A percentile compares a stretch with the other conserved stretches of the same genome.
Evolutionary conservation across 2,797 vertebrate genomes (phyloP).

Genomic region (Taeniopygia guttata): DNA sequence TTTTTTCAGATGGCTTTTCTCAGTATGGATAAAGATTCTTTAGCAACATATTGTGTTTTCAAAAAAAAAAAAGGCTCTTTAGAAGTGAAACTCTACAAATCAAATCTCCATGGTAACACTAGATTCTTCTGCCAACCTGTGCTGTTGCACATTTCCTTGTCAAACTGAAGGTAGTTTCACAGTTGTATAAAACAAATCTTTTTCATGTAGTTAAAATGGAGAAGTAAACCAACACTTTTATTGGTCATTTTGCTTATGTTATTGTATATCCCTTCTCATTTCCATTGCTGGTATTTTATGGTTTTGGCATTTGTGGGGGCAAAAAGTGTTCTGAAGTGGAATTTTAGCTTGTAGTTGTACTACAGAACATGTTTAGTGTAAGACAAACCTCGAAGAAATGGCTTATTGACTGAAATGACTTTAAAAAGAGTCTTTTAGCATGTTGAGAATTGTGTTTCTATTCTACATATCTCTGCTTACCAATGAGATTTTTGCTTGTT

Average conservation of each 20-base stretch:
- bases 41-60: constrained; percentile 39
- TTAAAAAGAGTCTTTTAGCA: neutral
- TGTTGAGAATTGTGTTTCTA: neutral
- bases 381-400: neutral
- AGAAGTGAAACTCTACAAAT: constrained; percentile 23
- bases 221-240: constrained; percentile 23
- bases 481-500: neutral
- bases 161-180: constrained; percentile 20
- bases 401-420: neutral
- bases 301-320: neutral
- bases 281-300: neutral
- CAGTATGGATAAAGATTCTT: constrained; percentile 19
- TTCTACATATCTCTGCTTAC: neutral
- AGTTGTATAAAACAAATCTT: constrained; percentile 6
- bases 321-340: neutral
- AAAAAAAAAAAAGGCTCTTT: constrained; percentile 36
- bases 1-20: constrained; percentile 16
- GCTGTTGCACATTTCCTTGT: constrained; percentile 33
- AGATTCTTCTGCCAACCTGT: constrained; percentile 20
- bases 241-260: constrained; percentile 1
- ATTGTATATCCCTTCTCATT: neutral
- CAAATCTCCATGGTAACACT: constrained; percentile 45
- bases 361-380: neutral
- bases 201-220: constrained; percentile 14
- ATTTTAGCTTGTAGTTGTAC: neutral